Evolutionary conservation across 2,888 invertebrate species (phyloP).

Genomic region (Reticulitermes lucifugus): DNA sequence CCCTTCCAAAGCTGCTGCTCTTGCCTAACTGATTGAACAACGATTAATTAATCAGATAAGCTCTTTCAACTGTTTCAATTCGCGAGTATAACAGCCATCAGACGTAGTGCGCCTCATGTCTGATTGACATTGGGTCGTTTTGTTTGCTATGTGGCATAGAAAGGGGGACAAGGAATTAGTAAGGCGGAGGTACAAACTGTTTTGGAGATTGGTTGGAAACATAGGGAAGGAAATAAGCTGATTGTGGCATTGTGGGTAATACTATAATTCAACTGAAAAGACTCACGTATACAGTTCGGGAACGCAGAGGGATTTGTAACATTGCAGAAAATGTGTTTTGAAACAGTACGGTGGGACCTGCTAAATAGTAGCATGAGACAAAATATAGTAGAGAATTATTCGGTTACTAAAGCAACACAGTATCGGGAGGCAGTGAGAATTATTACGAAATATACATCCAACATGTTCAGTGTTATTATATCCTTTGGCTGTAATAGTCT

Average conservation of each 20-base stretch:
- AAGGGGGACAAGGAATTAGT: conserved; percentile 38
- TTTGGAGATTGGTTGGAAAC: conserved; percentile 16
- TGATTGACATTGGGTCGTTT: conserved; percentile 32
- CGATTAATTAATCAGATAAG: conserved; percentile 55
- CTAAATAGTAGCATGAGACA: conserved; percentile 27
- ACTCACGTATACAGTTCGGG: not conserved
- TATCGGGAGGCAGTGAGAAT: conserved; percentile 12
- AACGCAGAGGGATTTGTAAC: conserved; percentile 16
- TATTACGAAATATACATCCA: conserved; percentile 10
- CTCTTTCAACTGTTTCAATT: conserved; percentile 51
- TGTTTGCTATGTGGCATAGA: conserved; percentile 19
- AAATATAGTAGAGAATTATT: conserved; percentile 17
- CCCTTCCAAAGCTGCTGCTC: not conserved
- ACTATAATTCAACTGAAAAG: conserved; percentile 44
- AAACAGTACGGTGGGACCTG: not conserved
- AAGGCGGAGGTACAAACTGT: not conserved
- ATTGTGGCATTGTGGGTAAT: conserved; percentile 45
- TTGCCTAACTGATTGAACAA: conserved; percentile 52
- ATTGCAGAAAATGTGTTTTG: conserved; percentile 24
- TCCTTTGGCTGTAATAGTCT: conserved; percentile 23
- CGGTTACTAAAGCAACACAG: conserved; percentile 25
- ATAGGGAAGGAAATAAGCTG: conserved; percentile 40
- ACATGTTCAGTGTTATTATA: conserved; percentile 16
- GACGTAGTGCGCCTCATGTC: not conserved
- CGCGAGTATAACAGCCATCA: conserved; percentile 23